Base-by-base conservation (phyloP, 2,797 vertebrate species). In the Notamacropus eugenii region DNA sequence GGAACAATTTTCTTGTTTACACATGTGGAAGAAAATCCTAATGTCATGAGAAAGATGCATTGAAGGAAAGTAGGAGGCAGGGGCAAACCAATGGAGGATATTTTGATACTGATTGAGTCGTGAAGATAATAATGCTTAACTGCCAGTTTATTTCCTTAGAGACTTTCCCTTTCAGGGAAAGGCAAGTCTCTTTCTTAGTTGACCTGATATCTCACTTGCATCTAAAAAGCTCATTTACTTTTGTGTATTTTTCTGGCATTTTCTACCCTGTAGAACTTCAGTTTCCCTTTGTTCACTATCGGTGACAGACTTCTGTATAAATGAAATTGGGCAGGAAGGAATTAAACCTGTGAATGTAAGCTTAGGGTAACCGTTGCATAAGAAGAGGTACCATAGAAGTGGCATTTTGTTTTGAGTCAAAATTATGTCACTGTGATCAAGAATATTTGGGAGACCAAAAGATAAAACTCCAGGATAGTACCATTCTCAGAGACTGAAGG, bases 1-100 rank as follows among this genome's bases (percentile, higher is more conserved):
- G 92, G 46, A 91, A 91, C 8, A 19, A 93, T 82, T 91, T 94
- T n/a, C 40, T 19, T 1, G 29, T n/a, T 27, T 56, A 11, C 50
- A 31, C 59, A 57, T 54, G 93, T 58, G 50, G 90, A 93, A 92
- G 92, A 91, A 19, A 93, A 94, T 82, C 58, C 40, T 92, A n/a
- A 67, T 4, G n/a, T 12, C 62, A 1, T 92, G 34, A 74, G 50
- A 91, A 96, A n/a, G 34, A 54, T 28, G 87, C 5, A 6, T 1
- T 50, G 12, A 67, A 95, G 93, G 58, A 28, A 91, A 58, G 1
- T 91, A 91, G 22, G 56, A n/a, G n/a, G 58, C 1, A 90, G 27
- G 8, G 11, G 40, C 67, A 91, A 50, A 90, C 31, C 50, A 40
- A 16, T 31, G 34, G 28, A 90, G 93, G 0, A 52, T 55, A 91